Conservation (phyloP, 2,888 invertebrate species). For the Matsumyia berberina region DNA sequence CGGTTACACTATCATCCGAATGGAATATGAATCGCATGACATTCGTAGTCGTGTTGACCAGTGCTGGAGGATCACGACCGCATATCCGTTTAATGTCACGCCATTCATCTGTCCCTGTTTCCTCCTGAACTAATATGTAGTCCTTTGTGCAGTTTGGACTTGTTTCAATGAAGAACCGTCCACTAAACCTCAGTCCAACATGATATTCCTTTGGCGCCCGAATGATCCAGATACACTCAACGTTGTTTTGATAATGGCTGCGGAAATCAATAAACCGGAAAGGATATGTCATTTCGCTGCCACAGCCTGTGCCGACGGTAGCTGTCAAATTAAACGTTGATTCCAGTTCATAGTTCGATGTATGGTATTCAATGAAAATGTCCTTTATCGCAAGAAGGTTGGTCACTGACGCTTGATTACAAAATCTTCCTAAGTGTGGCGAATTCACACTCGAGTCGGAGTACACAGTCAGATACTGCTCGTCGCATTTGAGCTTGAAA, state of each 20-base stretch:
- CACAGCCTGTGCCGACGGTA: conserved; percentile 86
- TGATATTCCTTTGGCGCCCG: conserved; percentile 87
- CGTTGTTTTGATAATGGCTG: conserved; percentile 88
- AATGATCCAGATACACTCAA: conserved; percentile 93
- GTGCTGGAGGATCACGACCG: conserved; percentile 87
- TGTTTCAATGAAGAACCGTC: conserved; percentile 91
- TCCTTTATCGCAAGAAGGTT: conserved; percentile 83
- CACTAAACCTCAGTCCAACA: conserved; percentile 88
- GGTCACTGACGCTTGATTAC: conserved; percentile 82
- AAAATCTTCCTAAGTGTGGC: conserved; percentile 87
- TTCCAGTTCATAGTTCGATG: conserved; percentile 81
- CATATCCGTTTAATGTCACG: conserved; percentile 85
- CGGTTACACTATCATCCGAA: conserved; percentile 87
- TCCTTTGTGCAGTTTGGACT: conserved; percentile 90
- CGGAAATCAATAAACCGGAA: conserved; percentile 80
- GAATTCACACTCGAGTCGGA: conserved; percentile 85
- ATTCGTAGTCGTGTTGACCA: conserved; percentile 88
- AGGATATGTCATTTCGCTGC: conserved; percentile 86
- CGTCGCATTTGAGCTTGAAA: conserved; percentile 86
- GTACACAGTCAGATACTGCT: conserved; percentile 85
- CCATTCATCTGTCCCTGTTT: conserved; percentile 79
- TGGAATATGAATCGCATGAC: conserved; percentile 90
- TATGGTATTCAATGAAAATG: conserved; percentile 89
- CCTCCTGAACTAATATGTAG: conserved; percentile 88
- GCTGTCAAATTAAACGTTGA: conserved; percentile 82